Evolutionary conservation across 2,113 vertebrate species (phyloP).

Genomic region (Danio rerio): DNA sequence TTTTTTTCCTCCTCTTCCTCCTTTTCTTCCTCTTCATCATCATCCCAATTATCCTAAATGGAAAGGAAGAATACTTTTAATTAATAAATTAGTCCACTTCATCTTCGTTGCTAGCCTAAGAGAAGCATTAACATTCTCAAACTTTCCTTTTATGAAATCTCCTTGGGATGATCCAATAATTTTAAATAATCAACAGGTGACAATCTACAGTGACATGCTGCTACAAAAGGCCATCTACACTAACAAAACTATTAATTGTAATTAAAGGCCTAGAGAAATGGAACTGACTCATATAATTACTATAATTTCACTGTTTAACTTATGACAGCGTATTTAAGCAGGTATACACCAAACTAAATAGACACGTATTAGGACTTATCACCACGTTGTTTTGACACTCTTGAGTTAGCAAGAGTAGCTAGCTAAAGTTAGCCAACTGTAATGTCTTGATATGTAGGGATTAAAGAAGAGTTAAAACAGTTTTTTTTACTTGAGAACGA

Average conservation of each 20-base stretch:
- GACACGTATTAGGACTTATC: neutral
- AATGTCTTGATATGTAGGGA: neutral
- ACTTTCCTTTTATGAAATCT: too few relatives aligned
- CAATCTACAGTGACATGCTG: neutral
- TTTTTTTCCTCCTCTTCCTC: slow-evolving; percentile 75
- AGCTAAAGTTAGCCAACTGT: slow-evolving; percentile 1
- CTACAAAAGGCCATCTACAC: neutral
- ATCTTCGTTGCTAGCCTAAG: too few relatives aligned
- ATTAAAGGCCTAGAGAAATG: neutral
- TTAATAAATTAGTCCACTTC: neutral
- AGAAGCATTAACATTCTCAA: too few relatives aligned
- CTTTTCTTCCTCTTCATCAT: slow-evolving; percentile 82
- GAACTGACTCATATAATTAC: neutral
- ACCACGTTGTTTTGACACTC: slow-evolving; percentile 12
- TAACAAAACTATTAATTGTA: neutral
- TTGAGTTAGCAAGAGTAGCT: slow-evolving; percentile 12
- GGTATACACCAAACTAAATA: neutral
- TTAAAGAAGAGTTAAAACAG: too few relatives aligned
- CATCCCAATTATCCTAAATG: slow-evolving; percentile 97
- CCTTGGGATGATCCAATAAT: too few relatives aligned
- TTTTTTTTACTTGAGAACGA: neutral
- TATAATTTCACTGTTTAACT: neutral
- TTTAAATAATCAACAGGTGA: neutral
- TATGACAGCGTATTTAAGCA: neutral
- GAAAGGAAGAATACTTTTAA: neutral